These are phyloP conservation scores for Trachelipus rathkii DNA, from an alignment of 1,140 invertebrate species.

Conservation along the genomic window DNA sequence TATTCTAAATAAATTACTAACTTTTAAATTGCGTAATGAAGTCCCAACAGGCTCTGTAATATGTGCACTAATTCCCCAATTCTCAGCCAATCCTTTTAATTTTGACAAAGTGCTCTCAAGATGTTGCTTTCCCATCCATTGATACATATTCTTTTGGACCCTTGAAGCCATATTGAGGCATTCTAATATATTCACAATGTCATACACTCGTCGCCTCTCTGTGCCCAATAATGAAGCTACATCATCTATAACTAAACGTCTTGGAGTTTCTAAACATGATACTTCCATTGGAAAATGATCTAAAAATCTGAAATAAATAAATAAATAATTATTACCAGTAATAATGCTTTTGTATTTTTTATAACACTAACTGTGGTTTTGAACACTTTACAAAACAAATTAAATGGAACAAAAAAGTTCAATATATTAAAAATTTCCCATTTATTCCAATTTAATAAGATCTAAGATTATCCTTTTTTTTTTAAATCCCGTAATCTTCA, in stretches of 20 bases:
- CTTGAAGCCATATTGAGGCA: slow-evolving; percentile 66
- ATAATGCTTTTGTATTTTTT: too few relatives aligned
- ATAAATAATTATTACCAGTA: too few relatives aligned
- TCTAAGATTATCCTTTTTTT: too few relatives aligned
- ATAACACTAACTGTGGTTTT: too few relatives aligned
- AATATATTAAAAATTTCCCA: too few relatives aligned
- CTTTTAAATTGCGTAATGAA: slow-evolving; percentile 26
- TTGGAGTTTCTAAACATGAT: slow-evolving; percentile 33
- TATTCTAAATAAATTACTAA: background rate
- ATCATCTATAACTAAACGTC: slow-evolving; percentile 57
- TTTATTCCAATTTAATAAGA: too few relatives aligned
- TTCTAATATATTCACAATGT: slow-evolving; percentile 71
- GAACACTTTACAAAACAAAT: too few relatives aligned
- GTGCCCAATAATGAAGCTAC: slow-evolving; percentile 57
- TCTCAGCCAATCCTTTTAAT: slow-evolving; percentile 46
- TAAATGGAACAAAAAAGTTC: too few relatives aligned
- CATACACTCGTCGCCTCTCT: slow-evolving; percentile 68
- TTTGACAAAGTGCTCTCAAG: slow-evolving; percentile 42
- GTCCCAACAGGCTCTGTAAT: slow-evolving; percentile 19
- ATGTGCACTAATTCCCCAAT: slow-evolving; percentile 30
- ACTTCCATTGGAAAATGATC: slow-evolving; percentile 38
- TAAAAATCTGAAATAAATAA: slow-evolving; percentile 30
- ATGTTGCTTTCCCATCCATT: slow-evolving; percentile 56
- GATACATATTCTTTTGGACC: slow-evolving; percentile 60
- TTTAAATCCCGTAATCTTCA: too few relatives aligned